Conservation (phyloP, 2,888 invertebrate species). For the Phyto melanocephala region DNA sequence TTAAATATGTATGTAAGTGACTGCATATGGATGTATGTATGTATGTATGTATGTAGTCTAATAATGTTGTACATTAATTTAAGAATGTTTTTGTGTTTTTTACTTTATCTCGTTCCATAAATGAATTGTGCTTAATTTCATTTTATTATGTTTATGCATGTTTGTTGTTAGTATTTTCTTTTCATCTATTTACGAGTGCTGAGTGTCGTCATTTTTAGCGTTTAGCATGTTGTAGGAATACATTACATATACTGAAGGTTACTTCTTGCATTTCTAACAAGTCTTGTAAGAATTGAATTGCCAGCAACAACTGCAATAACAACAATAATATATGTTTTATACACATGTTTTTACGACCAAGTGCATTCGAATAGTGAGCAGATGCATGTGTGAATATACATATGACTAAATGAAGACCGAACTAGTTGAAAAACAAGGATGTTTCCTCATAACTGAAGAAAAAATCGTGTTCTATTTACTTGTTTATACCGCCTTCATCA, state of each 20-base stretch:
- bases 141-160: slow-evolving; percentile 23
- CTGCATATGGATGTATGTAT: no score
- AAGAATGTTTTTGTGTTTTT: no score
- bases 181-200: neutral
- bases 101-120: neutral
- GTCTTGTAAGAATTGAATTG: no score
- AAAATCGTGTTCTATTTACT: neutral
- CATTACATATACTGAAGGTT: no score
- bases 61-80: no score
- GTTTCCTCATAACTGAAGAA: neutral
- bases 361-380: neutral
- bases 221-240: neutral
- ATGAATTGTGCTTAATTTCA: neutral
- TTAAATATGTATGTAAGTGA: no score
- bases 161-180: neutral
- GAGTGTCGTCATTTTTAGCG: neutral
- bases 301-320: no score
- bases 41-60: no score
- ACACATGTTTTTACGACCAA: neutral
- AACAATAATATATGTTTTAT: no score
- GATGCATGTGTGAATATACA: neutral
- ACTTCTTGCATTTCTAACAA: no score
- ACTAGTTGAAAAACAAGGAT: neutral
- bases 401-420: no score
- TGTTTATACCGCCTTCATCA: neutral